Evolutionary conservation across 2,113 vertebrate species (phyloP).

Genomic region (Panurus biarmicus): DNA sequence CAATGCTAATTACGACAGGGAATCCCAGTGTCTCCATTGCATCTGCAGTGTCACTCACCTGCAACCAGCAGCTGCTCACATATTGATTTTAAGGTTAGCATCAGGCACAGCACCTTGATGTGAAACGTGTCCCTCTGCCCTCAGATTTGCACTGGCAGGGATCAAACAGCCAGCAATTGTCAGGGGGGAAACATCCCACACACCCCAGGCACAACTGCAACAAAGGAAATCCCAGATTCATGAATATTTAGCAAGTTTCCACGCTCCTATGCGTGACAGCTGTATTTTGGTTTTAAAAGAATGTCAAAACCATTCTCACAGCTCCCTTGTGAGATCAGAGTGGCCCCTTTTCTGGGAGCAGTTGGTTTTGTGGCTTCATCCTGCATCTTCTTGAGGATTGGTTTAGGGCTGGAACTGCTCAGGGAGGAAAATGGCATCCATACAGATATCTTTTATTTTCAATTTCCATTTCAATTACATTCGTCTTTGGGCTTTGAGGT

Average conservation of each 20-base stretch:
- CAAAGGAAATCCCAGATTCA: background rate
- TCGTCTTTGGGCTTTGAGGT: background rate
- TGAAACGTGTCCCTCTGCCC: background rate
- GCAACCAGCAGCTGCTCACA: background rate
- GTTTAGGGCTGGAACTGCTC: background rate
- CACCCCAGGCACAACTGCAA: background rate
- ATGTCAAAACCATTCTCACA: background rate
- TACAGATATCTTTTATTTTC: background rate
- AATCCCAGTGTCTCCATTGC: background rate
- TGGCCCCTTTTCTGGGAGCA: background rate
- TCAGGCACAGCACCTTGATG: background rate
- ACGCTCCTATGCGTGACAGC: background rate
- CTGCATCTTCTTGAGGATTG: background rate
- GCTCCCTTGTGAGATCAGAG: background rate
- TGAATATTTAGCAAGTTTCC: conserved; percentile 17
- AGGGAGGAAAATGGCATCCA: background rate
- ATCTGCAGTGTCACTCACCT: background rate
- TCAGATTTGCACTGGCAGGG: background rate
- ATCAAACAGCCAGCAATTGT: background rate
- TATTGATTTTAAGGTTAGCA: background rate
- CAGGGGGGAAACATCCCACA: background rate
- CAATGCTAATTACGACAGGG: background rate
- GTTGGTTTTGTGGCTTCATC: background rate
- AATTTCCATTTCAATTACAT: background rate
- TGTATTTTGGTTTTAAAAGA: background rate